A percentile compares a stretch with the other conserved stretches of the same genome.
Evolutionary conservation across 2,113 vertebrate genomes (phyloP).

Genomic region (Syngnathoides biaculeatus): DNA sequence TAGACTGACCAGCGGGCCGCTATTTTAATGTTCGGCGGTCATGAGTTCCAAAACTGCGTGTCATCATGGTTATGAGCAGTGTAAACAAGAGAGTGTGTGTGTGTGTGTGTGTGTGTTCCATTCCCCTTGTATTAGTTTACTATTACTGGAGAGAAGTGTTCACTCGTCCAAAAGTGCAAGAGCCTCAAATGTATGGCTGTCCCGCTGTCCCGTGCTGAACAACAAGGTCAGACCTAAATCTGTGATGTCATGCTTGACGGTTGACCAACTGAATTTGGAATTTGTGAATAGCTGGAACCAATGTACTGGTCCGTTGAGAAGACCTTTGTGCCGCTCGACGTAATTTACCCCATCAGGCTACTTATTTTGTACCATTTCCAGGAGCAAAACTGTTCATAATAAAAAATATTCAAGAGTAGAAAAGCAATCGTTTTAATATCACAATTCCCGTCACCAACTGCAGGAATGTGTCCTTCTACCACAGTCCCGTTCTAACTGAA

Average conservation of each 20-base stretch:
- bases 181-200: not conserved
- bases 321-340: not conserved
- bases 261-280: not conserved
- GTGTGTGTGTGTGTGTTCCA: conserved; percentile 1
- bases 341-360: not conserved
- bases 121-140: not conserved
- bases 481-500: conserved; percentile 34
- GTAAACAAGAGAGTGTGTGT: conserved; percentile 4
- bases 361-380: not conserved
- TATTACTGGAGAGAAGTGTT: not conserved
- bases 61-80: not conserved
- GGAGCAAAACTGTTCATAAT: not conserved
- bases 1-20: conserved; percentile 3
- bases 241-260: not conserved
- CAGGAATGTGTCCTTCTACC: conserved; percentile 19
- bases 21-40: conserved; percentile 5
- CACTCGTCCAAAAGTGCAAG: not conserved
- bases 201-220: not conserved
- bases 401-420: not conserved
- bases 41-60: not conserved
- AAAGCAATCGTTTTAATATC: too few species aligned
- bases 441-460: too few species aligned
- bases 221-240: not conserved
- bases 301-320: not conserved
- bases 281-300: not conserved